phyloP scores from a whole-genome alignment of 2,797 vertebrate genomes.

The Gymnocypris eckloni region DNA sequence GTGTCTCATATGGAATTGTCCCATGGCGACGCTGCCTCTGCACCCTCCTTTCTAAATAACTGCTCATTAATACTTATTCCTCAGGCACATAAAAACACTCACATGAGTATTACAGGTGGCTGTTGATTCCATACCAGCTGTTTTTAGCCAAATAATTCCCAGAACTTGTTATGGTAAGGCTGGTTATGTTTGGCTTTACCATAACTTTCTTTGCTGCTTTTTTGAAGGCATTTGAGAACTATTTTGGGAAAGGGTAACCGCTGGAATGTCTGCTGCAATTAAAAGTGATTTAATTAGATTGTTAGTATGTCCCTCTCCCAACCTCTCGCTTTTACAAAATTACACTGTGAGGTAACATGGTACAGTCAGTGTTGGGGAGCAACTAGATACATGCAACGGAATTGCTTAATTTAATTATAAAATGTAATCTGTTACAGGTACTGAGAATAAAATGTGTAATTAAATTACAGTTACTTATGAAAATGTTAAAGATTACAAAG shows the following conservation, averaged over 20 bases:
- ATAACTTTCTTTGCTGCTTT: background rate
- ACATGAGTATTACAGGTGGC: background rate
- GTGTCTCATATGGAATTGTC: constrained; percentile 58
- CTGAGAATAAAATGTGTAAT: no score
- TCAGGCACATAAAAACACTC: constrained; percentile 61
- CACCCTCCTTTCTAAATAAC: constrained; percentile 71
- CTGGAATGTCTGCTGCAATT: background rate
- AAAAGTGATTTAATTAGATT: background rate
- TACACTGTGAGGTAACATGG: background rate
- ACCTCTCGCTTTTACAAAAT: background rate
- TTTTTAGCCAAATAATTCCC: constrained; percentile 12
- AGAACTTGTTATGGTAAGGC: background rate
- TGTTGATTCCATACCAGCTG: background rate
- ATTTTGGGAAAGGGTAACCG: background rate
- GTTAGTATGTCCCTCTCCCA: background rate
- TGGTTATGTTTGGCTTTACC: background rate
- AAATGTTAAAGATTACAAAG: no score
- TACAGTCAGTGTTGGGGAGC: background rate
- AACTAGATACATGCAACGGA: no score
- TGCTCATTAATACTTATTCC: constrained; percentile 74
- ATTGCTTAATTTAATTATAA: no score
- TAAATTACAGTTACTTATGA: no score
- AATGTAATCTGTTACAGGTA: no score
- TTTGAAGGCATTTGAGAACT: background rate
- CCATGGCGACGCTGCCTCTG: background rate